A percentile compares a stretch with the other conserved stretches of the same genome.
Evolutionary conservation across 2,113 vertebrate species (phyloP).

Genomic region (Silurus glanis): DNA sequence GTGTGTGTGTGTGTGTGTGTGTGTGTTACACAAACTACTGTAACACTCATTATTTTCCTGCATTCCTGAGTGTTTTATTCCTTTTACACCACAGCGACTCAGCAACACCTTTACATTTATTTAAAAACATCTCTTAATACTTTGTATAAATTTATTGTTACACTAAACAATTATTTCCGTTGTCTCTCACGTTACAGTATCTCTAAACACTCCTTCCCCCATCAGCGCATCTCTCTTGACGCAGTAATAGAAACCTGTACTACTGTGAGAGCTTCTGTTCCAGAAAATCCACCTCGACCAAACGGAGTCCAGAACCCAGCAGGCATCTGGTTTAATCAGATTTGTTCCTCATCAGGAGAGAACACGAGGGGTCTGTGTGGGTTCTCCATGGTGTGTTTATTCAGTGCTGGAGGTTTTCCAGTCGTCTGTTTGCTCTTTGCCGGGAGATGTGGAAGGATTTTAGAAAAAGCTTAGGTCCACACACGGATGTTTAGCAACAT

Average conservation of each 20-base stretch:
- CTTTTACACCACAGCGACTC: background rate
- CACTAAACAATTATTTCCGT: background rate
- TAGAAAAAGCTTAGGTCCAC: background rate
- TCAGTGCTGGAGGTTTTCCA: background rate
- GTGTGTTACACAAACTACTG: background rate
- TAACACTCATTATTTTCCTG: background rate
- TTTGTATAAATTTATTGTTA: background rate
- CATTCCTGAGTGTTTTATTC: background rate
- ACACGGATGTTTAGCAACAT: constrained; percentile 7
- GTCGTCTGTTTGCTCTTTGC: background rate
- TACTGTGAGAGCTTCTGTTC: background rate
- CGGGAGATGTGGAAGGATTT: background rate
- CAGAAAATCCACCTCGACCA: background rate
- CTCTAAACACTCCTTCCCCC: background rate
- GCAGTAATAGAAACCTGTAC: background rate
- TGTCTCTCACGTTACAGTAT: background rate
- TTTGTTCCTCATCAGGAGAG: background rate
- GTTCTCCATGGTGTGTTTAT: background rate
- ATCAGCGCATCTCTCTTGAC: background rate
- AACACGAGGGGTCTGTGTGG: background rate
- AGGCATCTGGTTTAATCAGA: background rate
- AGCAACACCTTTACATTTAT: background rate
- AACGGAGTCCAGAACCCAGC: background rate
- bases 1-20: background rate
- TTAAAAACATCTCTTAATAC: background rate